phyloP scores from a whole-genome alignment of 2,888 invertebrate genomes.

The Agrotis ipsilon region DNA sequence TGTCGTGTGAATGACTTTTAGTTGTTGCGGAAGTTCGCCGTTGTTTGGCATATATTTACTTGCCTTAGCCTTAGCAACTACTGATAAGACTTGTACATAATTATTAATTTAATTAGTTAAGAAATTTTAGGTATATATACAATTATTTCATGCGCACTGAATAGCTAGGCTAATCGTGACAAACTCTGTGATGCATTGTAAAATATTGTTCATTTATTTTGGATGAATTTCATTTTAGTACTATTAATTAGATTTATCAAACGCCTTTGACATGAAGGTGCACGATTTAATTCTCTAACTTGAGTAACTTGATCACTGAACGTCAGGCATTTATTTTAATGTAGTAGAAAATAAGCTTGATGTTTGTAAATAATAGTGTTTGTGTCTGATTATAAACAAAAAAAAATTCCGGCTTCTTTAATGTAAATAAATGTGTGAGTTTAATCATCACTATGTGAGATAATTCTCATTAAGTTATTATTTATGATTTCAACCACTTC shows the following conservation, averaged over 20 bases:
- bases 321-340: not conserved
- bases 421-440: not conserved
- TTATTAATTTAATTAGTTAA: not conserved
- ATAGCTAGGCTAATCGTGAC: not conserved
- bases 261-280: too few species aligned
- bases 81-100: slow-evolving; percentile 3
- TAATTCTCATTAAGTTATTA: too few species aligned
- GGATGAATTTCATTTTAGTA: too few species aligned
- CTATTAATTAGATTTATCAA: too few species aligned
- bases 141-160: not conserved
- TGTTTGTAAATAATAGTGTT: slow-evolving; percentile 13
- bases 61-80: not conserved
- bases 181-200: not conserved
- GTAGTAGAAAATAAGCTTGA: not conserved
- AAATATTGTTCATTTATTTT: too few species aligned
- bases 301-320: not conserved
- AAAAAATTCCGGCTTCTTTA: not conserved
- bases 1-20: slow-evolving; percentile 8
- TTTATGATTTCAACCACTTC: not conserved
- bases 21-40: too few species aligned
- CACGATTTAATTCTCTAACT: not conserved
- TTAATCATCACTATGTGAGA: not conserved
- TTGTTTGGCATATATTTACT: not conserved
- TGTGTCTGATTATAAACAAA: not conserved
- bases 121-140: not conserved